Conservation (phyloP, 2,888 invertebrate species). For the Cataglyphis albicans region DNA sequence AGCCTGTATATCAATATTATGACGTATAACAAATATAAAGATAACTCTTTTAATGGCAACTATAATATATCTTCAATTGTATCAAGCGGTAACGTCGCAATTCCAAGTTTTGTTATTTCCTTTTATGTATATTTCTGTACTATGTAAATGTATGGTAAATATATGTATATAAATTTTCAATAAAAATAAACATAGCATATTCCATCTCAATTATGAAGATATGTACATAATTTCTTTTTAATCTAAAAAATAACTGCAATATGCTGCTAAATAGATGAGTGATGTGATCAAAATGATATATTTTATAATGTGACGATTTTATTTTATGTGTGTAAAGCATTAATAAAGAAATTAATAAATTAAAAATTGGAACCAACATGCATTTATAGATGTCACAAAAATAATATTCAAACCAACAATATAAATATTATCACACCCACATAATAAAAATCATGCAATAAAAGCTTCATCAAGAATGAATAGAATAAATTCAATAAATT, state of each 20-base stretch:
- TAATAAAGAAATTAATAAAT: conserved; percentile 35
- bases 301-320: conserved; percentile 15
- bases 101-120: not conserved
- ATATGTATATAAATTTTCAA: conserved; percentile 8
- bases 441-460: conserved; percentile 63
- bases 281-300: not conserved
- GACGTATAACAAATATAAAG: conserved; percentile 55
- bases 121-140: not conserved
- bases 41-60: not conserved
- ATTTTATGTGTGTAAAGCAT: conserved; percentile 48
- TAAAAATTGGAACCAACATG: conserved; percentile 48
- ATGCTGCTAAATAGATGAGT: not conserved
- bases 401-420: conserved; percentile 45
- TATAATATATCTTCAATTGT: not conserved
- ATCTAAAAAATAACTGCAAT: conserved; percentile 11
- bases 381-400: conserved; percentile 43
- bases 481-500: conserved; percentile 30
- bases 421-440: conserved; percentile 29
- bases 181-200: not conserved
- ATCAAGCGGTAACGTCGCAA: not conserved
- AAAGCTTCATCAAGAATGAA: conserved; percentile 18
- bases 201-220: conserved; percentile 6
- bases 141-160: conserved; percentile 11
- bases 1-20: conserved; percentile 87
- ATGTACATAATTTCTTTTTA: not conserved